Conservation (phyloP, 2,797 vertebrate genomes). For the Ataeniobius toweri region DNA sequence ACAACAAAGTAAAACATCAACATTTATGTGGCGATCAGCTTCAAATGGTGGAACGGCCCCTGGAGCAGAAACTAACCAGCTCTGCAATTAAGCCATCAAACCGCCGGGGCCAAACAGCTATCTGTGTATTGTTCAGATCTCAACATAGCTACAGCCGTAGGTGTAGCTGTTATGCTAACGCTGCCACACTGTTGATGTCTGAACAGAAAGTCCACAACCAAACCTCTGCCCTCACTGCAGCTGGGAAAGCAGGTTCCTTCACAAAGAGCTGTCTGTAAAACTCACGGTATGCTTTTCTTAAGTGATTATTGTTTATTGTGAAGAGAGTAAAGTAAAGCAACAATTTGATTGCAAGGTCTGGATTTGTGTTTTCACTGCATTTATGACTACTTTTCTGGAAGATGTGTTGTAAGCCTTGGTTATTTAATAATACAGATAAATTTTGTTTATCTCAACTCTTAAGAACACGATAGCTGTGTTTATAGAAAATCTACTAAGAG, state of each 20-base stretch:
- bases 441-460: too few relatives aligned
- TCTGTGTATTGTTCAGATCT: neutral
- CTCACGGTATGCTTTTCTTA: neutral
- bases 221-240: neutral
- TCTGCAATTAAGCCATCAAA: neutral
- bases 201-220: neutral
- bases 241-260: neutral
- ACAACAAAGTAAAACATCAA: neutral
- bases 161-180: neutral
- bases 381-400: too few relatives aligned
- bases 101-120: neutral
- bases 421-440: too few relatives aligned
- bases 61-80: neutral
- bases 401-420: too few relatives aligned
- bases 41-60: neutral
- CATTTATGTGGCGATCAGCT: neutral
- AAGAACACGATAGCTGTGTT: too few relatives aligned
- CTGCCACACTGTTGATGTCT: neutral
- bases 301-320: neutral
- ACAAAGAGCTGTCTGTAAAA: neutral
- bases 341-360: neutral
- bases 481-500: too few relatives aligned
- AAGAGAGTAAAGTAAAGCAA: neutral
- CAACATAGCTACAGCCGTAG: neutral
- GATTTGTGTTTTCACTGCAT: neutral